These are phyloP conservation scores for Herpetotheres cachinnans DNA, from an alignment of 2,113 vertebrate genomes.

Conservation along the genomic window DNA sequence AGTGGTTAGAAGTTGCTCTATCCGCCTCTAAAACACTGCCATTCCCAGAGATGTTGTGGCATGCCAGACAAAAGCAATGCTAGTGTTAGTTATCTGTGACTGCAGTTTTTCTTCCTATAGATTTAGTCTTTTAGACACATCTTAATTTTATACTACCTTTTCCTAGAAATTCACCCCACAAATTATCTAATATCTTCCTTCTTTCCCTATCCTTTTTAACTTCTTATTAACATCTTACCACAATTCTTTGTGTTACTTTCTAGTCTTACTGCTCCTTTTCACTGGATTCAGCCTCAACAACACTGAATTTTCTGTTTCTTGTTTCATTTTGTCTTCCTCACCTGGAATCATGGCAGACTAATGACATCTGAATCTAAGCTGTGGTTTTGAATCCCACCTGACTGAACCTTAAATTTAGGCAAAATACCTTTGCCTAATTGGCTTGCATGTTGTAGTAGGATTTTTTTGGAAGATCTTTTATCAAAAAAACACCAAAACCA, in stretches of 20 bases:
- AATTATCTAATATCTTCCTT: background rate
- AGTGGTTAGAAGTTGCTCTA: background rate
- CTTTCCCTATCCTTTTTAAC: background rate
- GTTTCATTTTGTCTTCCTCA: background rate
- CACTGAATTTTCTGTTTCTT: background rate
- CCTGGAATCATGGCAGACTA: background rate
- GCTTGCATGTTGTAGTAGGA: background rate
- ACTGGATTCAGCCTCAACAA: background rate
- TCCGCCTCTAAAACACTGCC: accelerated
- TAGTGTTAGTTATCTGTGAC: too few relatives aligned
- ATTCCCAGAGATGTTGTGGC: accelerated
- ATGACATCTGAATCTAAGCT: background rate
- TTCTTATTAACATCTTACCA: background rate
- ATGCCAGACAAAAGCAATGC: accelerated
- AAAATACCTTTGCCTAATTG: background rate
- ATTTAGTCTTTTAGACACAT: background rate
- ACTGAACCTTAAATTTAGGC: background rate
- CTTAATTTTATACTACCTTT: background rate
- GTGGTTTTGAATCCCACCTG: background rate
- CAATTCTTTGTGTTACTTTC: background rate
- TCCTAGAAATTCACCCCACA: background rate
- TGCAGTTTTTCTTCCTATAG: background rate
- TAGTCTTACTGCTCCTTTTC: background rate
- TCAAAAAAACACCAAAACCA: background rate
- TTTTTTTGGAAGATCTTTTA: background rate